Conservation (phyloP, 2,113 vertebrate species). For the Puntigrus tetrazona region DNA sequence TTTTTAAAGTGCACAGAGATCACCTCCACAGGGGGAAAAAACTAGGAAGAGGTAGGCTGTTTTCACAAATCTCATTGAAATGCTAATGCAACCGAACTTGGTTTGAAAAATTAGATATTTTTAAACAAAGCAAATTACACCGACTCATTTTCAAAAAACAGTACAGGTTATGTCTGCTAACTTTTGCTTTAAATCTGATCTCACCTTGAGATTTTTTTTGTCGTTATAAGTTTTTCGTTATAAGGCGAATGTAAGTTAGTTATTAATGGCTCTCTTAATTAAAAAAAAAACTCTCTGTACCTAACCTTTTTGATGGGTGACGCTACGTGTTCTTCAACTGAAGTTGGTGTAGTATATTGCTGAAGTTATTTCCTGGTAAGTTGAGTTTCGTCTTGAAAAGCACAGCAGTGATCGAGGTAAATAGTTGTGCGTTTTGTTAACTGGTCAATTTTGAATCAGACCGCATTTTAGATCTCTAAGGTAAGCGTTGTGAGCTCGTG, state of each 20-base stretch:
- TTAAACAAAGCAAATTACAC: too few relatives aligned
- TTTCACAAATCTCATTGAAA: neutral
- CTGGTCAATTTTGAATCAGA: neutral
- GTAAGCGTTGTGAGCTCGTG: neutral
- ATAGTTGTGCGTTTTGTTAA: neutral
- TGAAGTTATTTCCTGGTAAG: neutral
- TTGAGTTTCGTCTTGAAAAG: neutral
- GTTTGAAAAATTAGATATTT: neutral
- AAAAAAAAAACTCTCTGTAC: too few relatives aligned
- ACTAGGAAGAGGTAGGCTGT: conserved; percentile 69
- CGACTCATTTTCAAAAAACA: neutral
- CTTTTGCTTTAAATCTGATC: neutral
- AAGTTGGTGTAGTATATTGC: neutral
- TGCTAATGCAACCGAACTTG: neutral
- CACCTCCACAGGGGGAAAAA: conserved; percentile 31
- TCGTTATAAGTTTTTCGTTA: neutral
- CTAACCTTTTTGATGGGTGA: neutral
- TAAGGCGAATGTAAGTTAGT: too few relatives aligned
- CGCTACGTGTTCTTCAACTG: neutral
- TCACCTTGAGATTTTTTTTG: neutral
- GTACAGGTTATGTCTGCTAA: neutral
- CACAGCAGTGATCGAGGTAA: neutral
- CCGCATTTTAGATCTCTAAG: neutral
- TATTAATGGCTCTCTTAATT: too few relatives aligned
- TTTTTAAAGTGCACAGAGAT: conserved; percentile 60